These are phyloP conservation scores for Anser brachyrhynchus DNA, from an alignment of 2,113 vertebrate genomes.

Conservation along the genomic window DNA sequence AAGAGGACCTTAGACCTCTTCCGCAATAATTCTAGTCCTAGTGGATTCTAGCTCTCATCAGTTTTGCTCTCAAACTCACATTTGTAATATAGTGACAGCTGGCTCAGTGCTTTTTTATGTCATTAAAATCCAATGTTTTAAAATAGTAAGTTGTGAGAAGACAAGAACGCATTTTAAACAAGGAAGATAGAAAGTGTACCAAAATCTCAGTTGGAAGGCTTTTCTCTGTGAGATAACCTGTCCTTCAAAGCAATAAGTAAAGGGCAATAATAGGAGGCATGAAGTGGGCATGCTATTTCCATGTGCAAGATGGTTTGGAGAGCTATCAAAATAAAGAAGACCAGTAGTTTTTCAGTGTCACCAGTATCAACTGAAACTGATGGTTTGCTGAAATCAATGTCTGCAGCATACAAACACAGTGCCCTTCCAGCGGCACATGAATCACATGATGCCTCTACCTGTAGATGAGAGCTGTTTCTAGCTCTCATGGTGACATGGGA, in stretches of 20 bases:
- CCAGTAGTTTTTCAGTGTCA: background rate
- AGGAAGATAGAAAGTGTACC: background rate
- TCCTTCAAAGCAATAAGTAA: background rate
- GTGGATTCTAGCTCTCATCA: conserved; percentile 48
- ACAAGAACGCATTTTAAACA: conserved; percentile 7
- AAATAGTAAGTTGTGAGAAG: conserved; percentile 22
- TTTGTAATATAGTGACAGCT: conserved; percentile 63
- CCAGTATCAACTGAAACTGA: background rate
- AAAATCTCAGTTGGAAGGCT: background rate
- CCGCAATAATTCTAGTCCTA: conserved; percentile 45
- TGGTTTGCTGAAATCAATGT: background rate
- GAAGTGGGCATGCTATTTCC: background rate
- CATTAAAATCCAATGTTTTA: conserved; percentile 62
- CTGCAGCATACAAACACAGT: background rate
- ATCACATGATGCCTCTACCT: background rate
- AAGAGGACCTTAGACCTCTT: conserved; percentile 58
- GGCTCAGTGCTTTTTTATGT: conserved; percentile 45
- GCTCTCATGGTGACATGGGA: background rate
- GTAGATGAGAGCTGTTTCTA: background rate
- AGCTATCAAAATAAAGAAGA: background rate
- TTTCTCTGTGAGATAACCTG: background rate
- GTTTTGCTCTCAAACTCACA: conserved; percentile 60
- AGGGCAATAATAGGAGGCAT: background rate
- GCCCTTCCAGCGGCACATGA: fast-evolving
- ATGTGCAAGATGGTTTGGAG: background rate